A percentile compares a stretch with the other conserved stretches of the same genome.
Evolutionary conservation across 2,888 invertebrate species (phyloP).

Genomic region (Standfussiana lucernea): DNA sequence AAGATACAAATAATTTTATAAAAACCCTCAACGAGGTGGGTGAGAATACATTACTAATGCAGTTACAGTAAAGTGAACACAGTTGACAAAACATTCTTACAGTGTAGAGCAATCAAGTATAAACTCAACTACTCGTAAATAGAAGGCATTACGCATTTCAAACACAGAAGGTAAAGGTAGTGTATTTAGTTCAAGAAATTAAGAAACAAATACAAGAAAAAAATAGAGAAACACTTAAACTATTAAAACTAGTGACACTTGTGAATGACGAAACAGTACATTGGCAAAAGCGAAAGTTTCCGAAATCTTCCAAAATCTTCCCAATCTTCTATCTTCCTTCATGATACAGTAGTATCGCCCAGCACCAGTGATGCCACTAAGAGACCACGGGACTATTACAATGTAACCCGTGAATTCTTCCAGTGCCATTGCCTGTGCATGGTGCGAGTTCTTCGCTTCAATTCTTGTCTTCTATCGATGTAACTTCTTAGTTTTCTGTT

Average conservation of each 20-base stretch:
- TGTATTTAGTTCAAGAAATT: background rate
- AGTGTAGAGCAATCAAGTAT: background rate
- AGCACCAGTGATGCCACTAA: constrained; percentile 93
- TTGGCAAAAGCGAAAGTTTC: too few species aligned
- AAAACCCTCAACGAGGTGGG: background rate
- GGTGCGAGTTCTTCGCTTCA: constrained; percentile 80
- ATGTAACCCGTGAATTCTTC: constrained; percentile 96
- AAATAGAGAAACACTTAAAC: background rate
- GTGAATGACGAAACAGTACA: too few species aligned
- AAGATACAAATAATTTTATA: background rate
- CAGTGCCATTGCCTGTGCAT: constrained; percentile 95
- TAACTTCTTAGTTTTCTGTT: constrained; percentile 23
- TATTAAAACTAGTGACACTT: background rate
- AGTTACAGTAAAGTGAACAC: background rate
- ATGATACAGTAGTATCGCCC: constrained; percentile 80
- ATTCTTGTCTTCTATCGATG: constrained; percentile 29
- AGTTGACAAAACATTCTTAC: background rate
- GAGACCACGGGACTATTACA: constrained; percentile 92
- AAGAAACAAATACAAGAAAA: background rate
- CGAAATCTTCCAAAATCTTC: background rate
- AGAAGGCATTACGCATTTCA: background rate
- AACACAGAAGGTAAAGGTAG: background rate
- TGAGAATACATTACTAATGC: background rate
- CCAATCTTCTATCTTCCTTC: constrained; percentile 18
- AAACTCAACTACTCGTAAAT: background rate